Conservation (phyloP, 2,888 invertebrate species). For the Heliconius sara region DNA sequence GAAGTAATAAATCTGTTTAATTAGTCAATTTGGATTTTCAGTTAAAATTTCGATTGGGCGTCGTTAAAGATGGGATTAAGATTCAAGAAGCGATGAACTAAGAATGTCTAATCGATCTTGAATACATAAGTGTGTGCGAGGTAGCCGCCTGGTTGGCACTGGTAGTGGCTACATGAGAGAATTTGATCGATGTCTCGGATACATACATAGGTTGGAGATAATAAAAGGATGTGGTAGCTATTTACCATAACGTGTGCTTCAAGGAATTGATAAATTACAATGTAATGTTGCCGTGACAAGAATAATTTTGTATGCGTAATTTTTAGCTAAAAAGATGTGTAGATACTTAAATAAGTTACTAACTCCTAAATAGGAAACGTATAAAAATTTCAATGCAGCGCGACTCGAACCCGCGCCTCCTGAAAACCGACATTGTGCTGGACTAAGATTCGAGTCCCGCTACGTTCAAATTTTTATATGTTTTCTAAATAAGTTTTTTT, state of each 20-base stretch:
- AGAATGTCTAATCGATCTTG: slow-evolving; percentile 48
- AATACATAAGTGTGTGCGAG: slow-evolving; percentile 51
- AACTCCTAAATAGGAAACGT: too few species aligned
- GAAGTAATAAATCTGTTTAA: slow-evolving; percentile 80
- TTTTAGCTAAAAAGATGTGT: not conserved
- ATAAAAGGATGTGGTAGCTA: slow-evolving; percentile 31
- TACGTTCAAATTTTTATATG: too few species aligned
- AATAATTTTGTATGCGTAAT: not conserved
- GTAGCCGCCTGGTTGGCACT: slow-evolving; percentile 21
- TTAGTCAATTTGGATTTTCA: slow-evolving; percentile 75
- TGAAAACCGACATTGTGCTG: too few species aligned
- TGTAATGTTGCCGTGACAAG: not conserved
- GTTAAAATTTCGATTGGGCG: slow-evolving; percentile 73
- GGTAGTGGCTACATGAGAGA: slow-evolving; percentile 43
- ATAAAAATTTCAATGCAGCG: too few species aligned
- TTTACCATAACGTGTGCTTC: slow-evolving; percentile 27
- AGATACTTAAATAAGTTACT: too few species aligned
- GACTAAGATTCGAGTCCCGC: too few species aligned
- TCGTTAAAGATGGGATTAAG: slow-evolving; percentile 60
- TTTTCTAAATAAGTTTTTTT: too few species aligned
- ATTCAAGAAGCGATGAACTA: slow-evolving; percentile 55
- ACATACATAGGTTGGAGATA: slow-evolving; percentile 20
- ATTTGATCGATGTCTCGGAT: slow-evolving; percentile 44
- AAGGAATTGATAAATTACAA: slow-evolving; percentile 7
- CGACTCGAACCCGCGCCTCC: too few species aligned